These are phyloP conservation scores for Drosophila melanosoma DNA, from an alignment of 2,888 invertebrate species.

Conservation along the genomic window DNA sequence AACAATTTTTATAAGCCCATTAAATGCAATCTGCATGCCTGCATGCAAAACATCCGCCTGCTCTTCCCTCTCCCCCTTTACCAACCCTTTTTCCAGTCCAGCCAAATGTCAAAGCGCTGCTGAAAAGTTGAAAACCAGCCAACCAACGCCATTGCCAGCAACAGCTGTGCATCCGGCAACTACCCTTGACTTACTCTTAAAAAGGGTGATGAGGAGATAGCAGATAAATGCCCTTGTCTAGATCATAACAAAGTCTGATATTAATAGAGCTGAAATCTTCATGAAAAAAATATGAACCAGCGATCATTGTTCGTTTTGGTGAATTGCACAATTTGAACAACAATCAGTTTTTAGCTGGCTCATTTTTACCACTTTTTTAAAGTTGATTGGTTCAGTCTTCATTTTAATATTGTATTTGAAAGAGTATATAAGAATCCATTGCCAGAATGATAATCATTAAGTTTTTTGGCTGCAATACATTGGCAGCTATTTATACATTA, in stretches of 20 bases:
- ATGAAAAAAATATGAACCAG: background rate
- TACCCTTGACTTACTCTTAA: background rate
- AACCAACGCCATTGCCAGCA: slow-evolving; percentile 42
- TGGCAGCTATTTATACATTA: background rate
- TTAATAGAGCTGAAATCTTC: background rate
- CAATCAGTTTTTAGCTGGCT: background rate
- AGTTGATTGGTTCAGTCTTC: background rate
- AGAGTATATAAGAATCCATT: background rate
- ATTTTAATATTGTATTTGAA: background rate
- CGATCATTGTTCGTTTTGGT: background rate
- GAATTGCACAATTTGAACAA: background rate
- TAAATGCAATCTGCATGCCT: slow-evolving; percentile 52
- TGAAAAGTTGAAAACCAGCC: slow-evolving; percentile 42
- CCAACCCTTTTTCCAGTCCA: background rate
- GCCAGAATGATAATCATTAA: background rate
- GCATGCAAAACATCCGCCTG: slow-evolving; percentile 4
- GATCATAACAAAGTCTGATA: background rate
- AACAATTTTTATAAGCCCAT: slow-evolving; percentile 75
- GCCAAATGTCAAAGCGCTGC: slow-evolving; percentile 43
- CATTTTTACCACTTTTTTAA: background rate
- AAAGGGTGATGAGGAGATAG: background rate
- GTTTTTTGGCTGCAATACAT: background rate
- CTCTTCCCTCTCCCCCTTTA: background rate
- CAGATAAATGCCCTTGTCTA: background rate
- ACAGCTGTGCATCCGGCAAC: slow-evolving; percentile 59